These are phyloP conservation scores for Rotaria socialis DNA, from an alignment of 2,888 invertebrate genomes.

Conservation along the genomic window DNA sequence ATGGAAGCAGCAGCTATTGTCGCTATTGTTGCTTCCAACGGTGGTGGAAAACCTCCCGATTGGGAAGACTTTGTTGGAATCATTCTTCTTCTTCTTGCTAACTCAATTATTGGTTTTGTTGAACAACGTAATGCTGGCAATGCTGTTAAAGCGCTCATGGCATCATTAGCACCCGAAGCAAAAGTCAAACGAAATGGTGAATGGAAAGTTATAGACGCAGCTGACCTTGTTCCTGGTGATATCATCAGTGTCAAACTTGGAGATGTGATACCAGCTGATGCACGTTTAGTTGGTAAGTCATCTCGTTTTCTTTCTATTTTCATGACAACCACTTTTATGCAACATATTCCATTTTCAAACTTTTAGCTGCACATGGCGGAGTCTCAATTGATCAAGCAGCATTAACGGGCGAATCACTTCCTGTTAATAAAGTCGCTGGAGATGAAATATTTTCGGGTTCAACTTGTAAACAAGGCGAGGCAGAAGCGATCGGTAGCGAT, in stretches of 20 bases:
- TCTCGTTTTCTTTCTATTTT: too few species aligned
- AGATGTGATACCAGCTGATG: slow-evolving; percentile 11
- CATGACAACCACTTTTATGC: too few species aligned
- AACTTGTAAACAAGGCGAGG: slow-evolving; percentile 29
- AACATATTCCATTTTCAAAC: too few species aligned
- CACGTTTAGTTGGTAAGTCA: not conserved
- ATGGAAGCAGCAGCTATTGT: slow-evolving; percentile 13
- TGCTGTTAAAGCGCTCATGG: slow-evolving; percentile 10
- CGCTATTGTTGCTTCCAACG: not conserved
- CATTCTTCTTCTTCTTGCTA: not conserved
- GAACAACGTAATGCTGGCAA: slow-evolving; percentile 23
- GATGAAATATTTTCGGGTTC: slow-evolving; percentile 13
- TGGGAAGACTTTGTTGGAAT: slow-evolving; percentile 27
- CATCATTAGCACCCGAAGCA: not conserved
- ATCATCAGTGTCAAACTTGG: not conserved
- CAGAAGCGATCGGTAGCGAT: not conserved
- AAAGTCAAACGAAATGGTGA: not conserved
- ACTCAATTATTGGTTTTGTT: slow-evolving; percentile 22
- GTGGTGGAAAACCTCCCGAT: not conserved
- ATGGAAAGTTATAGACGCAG: slow-evolving; percentile 9
- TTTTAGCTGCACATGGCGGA: not conserved
- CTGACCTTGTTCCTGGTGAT: not conserved
- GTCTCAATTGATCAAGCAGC: slow-evolving; percentile 17
- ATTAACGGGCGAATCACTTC: not conserved
- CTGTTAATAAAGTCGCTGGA: not conserved